A percentile compares a stretch with the other conserved stretches of the same genome.
phyloP scores from a whole-genome alignment of 1,140 invertebrate genomes.

The Spodoptera litura region DNA sequence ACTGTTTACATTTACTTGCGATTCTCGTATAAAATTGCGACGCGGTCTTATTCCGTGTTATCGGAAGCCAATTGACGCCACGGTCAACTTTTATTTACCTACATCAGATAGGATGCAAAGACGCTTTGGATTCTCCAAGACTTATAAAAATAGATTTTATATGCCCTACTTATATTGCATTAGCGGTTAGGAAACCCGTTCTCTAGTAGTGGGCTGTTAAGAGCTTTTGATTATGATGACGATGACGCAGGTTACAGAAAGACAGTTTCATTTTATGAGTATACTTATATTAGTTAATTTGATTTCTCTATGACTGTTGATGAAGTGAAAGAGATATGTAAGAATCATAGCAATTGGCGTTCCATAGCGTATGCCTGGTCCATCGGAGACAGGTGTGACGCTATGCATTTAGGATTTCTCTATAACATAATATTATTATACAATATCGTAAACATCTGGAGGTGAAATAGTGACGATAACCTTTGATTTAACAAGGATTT shows the following conservation, averaged over 20 bases:
- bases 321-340: no score
- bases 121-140: not conserved
- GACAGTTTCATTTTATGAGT: no score
- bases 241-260: no score
- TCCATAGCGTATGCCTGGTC: no score
- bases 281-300: not conserved
- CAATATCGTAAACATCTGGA: slow-evolving; percentile 19
- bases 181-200: no score
- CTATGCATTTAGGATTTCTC: not conserved
- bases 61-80: slow-evolving; percentile 15
- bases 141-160: no score
- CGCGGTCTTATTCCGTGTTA: slow-evolving; percentile 28
- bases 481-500: not conserved
- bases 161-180: no score
- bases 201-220: no score
- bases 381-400: no score
- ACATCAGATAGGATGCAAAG: not conserved
- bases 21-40: slow-evolving; percentile 9
- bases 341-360: no score
- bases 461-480: slow-evolving; percentile 14
- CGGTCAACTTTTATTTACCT: not conserved
- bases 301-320: not conserved
- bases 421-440: slow-evolving; percentile 1
- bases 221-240: no score
- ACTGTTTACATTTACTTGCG: slow-evolving; percentile 30